Evolutionary conservation across 2,113 vertebrate species (phyloP).

Genomic region (Penelope pileata): DNA sequence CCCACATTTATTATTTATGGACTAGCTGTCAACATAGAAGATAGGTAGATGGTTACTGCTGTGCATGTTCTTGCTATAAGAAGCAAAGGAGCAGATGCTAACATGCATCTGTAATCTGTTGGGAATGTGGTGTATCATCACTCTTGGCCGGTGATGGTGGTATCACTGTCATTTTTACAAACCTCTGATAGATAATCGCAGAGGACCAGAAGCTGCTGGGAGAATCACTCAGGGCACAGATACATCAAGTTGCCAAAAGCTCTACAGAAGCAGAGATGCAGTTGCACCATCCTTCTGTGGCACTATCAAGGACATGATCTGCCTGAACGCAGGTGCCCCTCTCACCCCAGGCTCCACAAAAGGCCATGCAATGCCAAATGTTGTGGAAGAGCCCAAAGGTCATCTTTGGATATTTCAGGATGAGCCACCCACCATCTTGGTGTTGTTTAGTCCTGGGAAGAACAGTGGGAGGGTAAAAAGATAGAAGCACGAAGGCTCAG

Average conservation of each 20-base stretch:
- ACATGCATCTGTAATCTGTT: background rate
- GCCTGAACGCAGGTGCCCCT: background rate
- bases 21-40: background rate
- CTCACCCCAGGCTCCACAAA: background rate
- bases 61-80: accelerated
- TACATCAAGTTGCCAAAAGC: background rate
- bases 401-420: background rate
- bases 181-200: background rate
- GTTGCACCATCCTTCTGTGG: background rate
- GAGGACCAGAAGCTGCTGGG: background rate
- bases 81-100: background rate
- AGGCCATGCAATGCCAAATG: background rate
- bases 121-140: background rate
- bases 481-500: background rate
- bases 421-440: background rate
- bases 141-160: background rate
- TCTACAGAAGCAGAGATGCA: background rate
- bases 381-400: background rate
- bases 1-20: background rate
- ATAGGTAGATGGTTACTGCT: background rate
- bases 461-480: background rate
- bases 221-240: background rate
- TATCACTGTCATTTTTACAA: background rate
- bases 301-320: background rate
- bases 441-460: background rate